Percentiles rank a stretch among this genome's conserved stretches.
phyloP scores from a whole-genome alignment of 2,888 invertebrate genomes.

The Caenorhabditis doughertyi region DNA sequence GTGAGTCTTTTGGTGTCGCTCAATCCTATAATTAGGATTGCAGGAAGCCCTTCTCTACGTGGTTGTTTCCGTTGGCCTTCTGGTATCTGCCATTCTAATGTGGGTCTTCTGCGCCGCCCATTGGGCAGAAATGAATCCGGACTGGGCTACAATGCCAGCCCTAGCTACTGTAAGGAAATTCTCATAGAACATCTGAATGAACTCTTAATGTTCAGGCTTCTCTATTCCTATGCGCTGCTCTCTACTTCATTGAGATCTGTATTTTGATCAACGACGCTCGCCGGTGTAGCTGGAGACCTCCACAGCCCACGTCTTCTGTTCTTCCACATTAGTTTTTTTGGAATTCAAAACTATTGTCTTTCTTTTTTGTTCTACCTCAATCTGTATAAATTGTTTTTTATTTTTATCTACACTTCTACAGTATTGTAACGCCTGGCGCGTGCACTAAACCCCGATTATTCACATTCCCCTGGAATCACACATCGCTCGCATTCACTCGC shows the following conservation, averaged over 20 bases:
- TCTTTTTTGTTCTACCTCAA: conserved; percentile 7
- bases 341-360: conserved; percentile 5
- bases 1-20: conserved; percentile 59
- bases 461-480: too few relatives aligned
- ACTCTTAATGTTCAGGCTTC: conserved; percentile 55
- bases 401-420: too few relatives aligned
- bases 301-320: conserved; percentile 41
- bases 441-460: too few relatives aligned
- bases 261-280: conserved; percentile 67
- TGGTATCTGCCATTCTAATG: conserved; percentile 72
- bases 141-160: conserved; percentile 75
- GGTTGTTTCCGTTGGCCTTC: conserved; percentile 66
- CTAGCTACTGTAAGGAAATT: conserved; percentile 75
- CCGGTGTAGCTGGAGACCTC: conserved; percentile 67
- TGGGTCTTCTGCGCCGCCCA: conserved; percentile 73
- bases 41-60: conserved; percentile 71
- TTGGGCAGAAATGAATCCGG: conserved; percentile 77
- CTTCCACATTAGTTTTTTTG: conserved; percentile 34
- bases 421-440: too few relatives aligned
- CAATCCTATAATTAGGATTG: too few relatives aligned
- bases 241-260: conserved; percentile 67
- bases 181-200: background rate
- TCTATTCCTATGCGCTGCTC: conserved; percentile 60
- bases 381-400: too few relatives aligned
- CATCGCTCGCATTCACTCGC: too few relatives aligned